phyloP scores from a whole-genome alignment of 2,797 vertebrate genomes.

The Acanthurus leucopareius region DNA sequence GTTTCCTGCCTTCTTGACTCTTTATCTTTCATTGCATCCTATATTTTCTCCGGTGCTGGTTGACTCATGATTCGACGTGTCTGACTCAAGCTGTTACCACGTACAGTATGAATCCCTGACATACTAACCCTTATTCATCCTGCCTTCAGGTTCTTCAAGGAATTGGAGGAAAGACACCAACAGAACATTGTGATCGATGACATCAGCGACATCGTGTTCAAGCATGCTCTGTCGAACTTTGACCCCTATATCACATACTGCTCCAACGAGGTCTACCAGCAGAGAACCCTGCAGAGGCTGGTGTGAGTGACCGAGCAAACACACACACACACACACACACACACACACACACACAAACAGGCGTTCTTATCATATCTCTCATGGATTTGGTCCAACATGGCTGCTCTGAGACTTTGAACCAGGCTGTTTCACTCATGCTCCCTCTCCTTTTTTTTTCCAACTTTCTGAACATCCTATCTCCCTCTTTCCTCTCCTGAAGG shows the following conservation, averaged over 20 bases:
- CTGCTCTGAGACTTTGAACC: constrained; percentile 23
- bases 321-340: neutral
- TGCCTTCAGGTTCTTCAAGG: constrained; percentile 92
- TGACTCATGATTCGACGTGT: constrained; percentile 20
- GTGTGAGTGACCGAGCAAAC: constrained; percentile 86
- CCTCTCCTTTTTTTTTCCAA: neutral
- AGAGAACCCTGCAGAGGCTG: constrained; percentile 94
- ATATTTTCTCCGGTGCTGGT: constrained; percentile 16
- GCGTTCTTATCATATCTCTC: constrained; percentile 34
- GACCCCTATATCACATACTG: constrained; percentile 98
- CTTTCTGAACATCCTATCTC: constrained; percentile 13
- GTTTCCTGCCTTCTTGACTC: constrained; percentile 68
- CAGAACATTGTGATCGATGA: constrained; percentile 92
- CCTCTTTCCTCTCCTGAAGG: constrained; percentile 71
- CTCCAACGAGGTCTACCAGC: constrained; percentile 98
- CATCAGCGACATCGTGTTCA: constrained; percentile 94
- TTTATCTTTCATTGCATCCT: constrained; percentile 37
- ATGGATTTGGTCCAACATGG: constrained; percentile 38
- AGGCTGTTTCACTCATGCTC: constrained; percentile 8
- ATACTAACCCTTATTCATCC: constrained; percentile 26
- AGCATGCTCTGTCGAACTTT: constrained; percentile 91
- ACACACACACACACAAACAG: constrained; percentile 1
- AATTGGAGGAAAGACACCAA: constrained; percentile 93
- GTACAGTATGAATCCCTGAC: constrained; percentile 10
- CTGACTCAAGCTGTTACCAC: constrained; percentile 26